Evolutionary conservation across 2,888 invertebrate genomes (phyloP), one percentile per base, ranked within the genome.

Genomic region (Acrobasis suavella): DNA sequence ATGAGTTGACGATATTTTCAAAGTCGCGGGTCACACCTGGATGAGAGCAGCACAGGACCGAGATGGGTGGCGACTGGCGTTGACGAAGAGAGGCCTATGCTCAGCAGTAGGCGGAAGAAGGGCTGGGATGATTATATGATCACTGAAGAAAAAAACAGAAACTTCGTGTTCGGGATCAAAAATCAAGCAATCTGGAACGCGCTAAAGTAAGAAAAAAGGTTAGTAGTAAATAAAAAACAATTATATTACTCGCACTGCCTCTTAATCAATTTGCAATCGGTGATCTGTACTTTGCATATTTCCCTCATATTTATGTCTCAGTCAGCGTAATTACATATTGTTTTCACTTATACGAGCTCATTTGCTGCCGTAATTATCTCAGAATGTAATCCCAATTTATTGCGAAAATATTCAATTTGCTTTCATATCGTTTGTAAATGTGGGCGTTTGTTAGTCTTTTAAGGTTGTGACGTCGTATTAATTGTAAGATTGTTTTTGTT

Each of bases 221-320:
- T n/a, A n/a, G n/a, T n/a, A n/a, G n/a, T n/a, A n/a, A n/a, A n/a
- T n/a, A n/a, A n/a, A n/a, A n/a, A n/a, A n/a, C n/a, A n/a, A n/a
- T n/a, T n/a, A n/a, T n/a, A 22, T n/a, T 46, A 12, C 14, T 14
- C 14, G 46, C 46, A 46, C 10, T n/a, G n/a, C 14, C 46, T 46
- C 46, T 56, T 56, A 56, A 56, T 39, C 39, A 42, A 56, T 56
- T 16, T 6, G 55, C 55, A 10, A 10, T 22, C 15, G n/a, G 15
- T 17, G 62, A 61, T 63, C 60, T 56, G 50, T 56, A 42, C 49
- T 63, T 63, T 60, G 39, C 63, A 60, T 63, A 42, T 62, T 60
- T 50, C 9, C 38, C 49, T 54, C 51, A 59, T 54, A 37, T 46
- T 59, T 50, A 60, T 60, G 15, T 38, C 50, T 39, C 50, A 50